These are phyloP conservation scores for Lagorchestes hirsutus DNA, from an alignment of 2,797 vertebrate species.

Conservation along the genomic window DNA sequence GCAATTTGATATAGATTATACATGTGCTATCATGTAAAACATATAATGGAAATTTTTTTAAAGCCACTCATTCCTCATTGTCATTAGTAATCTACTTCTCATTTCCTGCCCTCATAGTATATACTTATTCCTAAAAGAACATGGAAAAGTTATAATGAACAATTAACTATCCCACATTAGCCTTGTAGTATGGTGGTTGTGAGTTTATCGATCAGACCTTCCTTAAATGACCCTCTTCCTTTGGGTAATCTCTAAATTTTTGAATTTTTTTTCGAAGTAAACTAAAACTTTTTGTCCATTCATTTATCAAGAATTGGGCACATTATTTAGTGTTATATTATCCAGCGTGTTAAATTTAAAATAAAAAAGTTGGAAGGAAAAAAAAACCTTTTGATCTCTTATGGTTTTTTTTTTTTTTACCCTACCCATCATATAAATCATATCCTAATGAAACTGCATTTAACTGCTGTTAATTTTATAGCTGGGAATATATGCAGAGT, in stretches of 20 bases:
- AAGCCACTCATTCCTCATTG: background rate
- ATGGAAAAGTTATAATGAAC: background rate
- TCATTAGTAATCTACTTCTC: background rate
- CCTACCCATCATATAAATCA: background rate
- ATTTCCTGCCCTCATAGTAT: background rate
- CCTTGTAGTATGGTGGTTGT: too few relatives aligned
- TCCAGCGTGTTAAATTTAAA: background rate
- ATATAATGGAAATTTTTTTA: background rate
- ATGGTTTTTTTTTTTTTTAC: background rate
- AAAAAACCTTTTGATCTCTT: too few relatives aligned
- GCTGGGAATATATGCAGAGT: conserved; percentile 14
- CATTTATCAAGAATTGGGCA: background rate
- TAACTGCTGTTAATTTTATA: background rate
- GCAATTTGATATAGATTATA: too few relatives aligned
- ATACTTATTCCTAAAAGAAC: background rate
- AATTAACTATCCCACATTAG: too few relatives aligned
- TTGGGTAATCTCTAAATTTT: background rate
- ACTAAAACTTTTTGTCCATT: background rate
- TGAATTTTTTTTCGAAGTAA: background rate
- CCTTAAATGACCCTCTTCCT: background rate
- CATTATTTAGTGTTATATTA: too few relatives aligned
- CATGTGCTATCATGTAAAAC: too few relatives aligned
- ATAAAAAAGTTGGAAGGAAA: background rate
- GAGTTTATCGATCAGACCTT: background rate
- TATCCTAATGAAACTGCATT: too few relatives aligned